Evolutionary conservation across 2,888 invertebrate genomes (phyloP).

Genomic region (Bombylius discolor): DNA sequence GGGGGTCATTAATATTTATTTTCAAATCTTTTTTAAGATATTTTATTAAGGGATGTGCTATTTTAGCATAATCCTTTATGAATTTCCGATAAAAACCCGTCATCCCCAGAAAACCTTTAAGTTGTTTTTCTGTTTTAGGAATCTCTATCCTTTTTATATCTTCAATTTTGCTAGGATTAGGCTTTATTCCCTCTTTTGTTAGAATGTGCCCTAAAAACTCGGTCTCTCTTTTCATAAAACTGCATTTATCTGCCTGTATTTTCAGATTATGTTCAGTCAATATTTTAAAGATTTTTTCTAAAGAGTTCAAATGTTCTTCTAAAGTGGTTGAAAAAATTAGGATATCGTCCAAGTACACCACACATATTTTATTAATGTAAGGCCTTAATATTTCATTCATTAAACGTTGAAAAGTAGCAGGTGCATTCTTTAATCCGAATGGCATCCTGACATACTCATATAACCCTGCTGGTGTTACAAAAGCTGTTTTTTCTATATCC

Average conservation of each 20-base stretch:
- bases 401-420: constrained; percentile 7
- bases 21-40: constrained; percentile 11
- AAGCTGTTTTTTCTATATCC: constrained; percentile 14
- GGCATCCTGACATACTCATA: constrained; percentile 14
- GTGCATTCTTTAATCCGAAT: constrained; percentile 10
- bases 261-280: constrained; percentile 10
- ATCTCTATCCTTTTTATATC: constrained; percentile 6
- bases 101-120: constrained; percentile 5
- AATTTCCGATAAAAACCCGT: constrained; percentile 11
- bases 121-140: constrained; percentile 9
- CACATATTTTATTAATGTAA: constrained; percentile 8
- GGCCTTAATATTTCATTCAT: constrained; percentile 9
- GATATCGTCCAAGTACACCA: constrained; percentile 8
- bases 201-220: no score
- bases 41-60: constrained; percentile 13
- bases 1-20: constrained; percentile 10
- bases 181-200: constrained; percentile 12
- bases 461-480: constrained; percentile 9
- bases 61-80: constrained; percentile 8
- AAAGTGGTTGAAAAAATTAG: constrained; percentile 10
- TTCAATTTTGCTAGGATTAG: constrained; percentile 10
- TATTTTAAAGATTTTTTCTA: constrained; percentile 10
- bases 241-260: constrained; percentile 12
- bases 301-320: constrained; percentile 10
- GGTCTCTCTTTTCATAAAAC: constrained; percentile 3